These are phyloP conservation scores for Enteromius mattozi DNA, from an alignment of 2,797 vertebrate species.

Conservation along the genomic window DNA sequence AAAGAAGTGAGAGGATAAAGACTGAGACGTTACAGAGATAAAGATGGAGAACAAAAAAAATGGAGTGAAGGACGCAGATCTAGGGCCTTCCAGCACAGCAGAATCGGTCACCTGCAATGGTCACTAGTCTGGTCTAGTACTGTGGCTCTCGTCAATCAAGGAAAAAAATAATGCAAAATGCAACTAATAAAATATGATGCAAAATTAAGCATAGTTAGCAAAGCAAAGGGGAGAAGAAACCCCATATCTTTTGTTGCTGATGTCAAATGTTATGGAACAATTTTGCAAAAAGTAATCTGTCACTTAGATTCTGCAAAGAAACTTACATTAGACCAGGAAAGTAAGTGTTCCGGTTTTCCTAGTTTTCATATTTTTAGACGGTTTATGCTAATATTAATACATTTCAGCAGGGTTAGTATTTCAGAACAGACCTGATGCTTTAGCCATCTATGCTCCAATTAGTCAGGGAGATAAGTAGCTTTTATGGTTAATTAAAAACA, in stretches of 20 bases:
- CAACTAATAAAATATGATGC: not conserved
- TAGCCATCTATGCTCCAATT: conserved; percentile 26
- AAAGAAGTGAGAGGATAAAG: conserved; percentile 20
- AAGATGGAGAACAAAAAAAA: not conserved
- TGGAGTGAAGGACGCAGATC: not conserved
- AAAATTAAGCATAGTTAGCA: not conserved
- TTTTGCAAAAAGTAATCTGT: not conserved
- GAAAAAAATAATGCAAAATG: not conserved
- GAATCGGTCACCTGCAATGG: not conserved
- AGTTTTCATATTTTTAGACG: not conserved
- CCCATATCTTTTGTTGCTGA: not conserved
- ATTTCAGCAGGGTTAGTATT: conserved; percentile 31
- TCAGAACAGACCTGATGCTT: conserved; percentile 36
- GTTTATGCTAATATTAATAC: conserved; percentile 13
- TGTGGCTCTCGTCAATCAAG: not conserved
- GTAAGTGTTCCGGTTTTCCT: not conserved
- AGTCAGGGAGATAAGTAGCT: conserved; percentile 60
- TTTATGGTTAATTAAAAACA: conserved; percentile 72
- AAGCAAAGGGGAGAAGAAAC: not conserved
- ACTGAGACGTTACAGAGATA: not conserved
- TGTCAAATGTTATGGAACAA: not conserved
- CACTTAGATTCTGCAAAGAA: not conserved
- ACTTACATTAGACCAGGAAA: not conserved
- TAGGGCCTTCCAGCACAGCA: not conserved
- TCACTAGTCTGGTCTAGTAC: not conserved